Percentiles rank a stretch among this genome's conserved stretches.
Conservation (phyloP, 1,140 invertebrate species). For the Drosophila erecta region DNA sequence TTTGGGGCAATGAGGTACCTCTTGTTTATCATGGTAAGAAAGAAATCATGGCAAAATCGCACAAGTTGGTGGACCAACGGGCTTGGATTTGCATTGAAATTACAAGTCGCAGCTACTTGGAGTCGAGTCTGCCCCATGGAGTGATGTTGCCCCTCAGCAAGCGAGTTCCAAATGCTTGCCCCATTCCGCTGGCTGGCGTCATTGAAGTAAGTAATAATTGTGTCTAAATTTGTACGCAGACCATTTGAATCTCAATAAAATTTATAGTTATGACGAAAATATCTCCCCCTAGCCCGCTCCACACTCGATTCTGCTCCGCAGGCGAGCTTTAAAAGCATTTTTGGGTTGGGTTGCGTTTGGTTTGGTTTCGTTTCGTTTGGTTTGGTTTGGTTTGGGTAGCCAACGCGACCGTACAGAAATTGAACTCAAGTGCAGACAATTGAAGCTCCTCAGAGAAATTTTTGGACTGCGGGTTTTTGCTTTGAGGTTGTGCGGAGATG, state of each 20-base stretch:
- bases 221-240: slow-evolving; percentile 74
- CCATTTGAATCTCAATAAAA: slow-evolving; percentile 78
- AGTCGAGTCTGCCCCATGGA: slow-evolving; percentile 27
- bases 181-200: slow-evolving; percentile 24
- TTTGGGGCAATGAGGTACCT: too few species aligned
- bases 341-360: background rate
- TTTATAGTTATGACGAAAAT: slow-evolving; percentile 78
- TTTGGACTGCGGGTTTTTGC: slow-evolving; percentile 49
- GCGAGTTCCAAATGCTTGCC: background rate
- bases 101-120: background rate
- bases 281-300: slow-evolving; percentile 1
- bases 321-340: slow-evolving; percentile 69
- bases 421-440: slow-evolving; percentile 83
- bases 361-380: background rate
- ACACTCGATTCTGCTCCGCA: slow-evolving; percentile 7
- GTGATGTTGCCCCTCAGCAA: slow-evolving; percentile 2
- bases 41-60: too few species aligned
- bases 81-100: background rate
- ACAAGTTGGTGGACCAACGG: too few species aligned
- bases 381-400: slow-evolving; percentile 23
- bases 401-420: slow-evolving; percentile 57
- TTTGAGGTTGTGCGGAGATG: slow-evolving; percentile 30
- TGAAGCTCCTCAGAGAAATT: slow-evolving; percentile 63
- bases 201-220: slow-evolving; percentile 77
- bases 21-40: too few species aligned